Evolutionary conservation across 2,113 vertebrate species (phyloP).

Genomic region (Ophthalmolycus amberensis): DNA sequence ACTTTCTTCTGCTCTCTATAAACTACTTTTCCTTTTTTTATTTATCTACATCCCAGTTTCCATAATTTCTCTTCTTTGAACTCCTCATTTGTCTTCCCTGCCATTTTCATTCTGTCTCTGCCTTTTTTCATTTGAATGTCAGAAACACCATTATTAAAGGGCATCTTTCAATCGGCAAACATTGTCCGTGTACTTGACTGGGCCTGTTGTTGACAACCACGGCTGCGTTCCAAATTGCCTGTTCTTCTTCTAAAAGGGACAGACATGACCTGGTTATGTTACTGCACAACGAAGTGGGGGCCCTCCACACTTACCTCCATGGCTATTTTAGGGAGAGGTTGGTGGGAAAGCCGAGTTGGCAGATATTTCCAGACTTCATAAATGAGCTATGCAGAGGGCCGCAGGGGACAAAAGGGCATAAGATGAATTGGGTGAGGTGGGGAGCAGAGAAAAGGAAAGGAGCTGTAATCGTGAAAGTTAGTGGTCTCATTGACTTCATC

Average conservation of each 20-base stretch:
- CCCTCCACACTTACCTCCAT: slow-evolving; percentile 26
- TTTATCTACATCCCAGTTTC: not conserved
- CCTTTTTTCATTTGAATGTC: slow-evolving; percentile 37
- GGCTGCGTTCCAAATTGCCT: slow-evolving; percentile 36
- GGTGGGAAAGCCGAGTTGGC: slow-evolving; percentile 66
- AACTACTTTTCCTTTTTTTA: slow-evolving; percentile 2
- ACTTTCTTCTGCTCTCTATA: slow-evolving; percentile 37
- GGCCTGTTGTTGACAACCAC: slow-evolving; percentile 38
- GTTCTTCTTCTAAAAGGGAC: slow-evolving; percentile 41
- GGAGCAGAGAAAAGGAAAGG: not conserved
- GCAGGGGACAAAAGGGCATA: slow-evolving; percentile 60
- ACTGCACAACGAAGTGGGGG: slow-evolving; percentile 36
- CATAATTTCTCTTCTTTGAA: not conserved
- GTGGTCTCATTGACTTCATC: slow-evolving; percentile 37
- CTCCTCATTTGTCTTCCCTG: not conserved
- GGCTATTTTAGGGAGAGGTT: slow-evolving; percentile 64
- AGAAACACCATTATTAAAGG: slow-evolving; percentile 36
- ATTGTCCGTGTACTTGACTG: slow-evolving; percentile 5
- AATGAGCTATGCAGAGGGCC: slow-evolving; percentile 64
- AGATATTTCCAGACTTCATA: slow-evolving; percentile 72
- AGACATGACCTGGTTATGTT: slow-evolving; percentile 69
- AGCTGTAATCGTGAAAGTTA: slow-evolving; percentile 38
- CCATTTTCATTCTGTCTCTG: not conserved
- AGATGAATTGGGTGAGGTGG: slow-evolving; percentile 37
- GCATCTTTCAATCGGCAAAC: slow-evolving; percentile 17